Evolutionary conservation across 1,140 invertebrate species (phyloP).

Genomic region (Pseudomyrmex flavicornis): DNA sequence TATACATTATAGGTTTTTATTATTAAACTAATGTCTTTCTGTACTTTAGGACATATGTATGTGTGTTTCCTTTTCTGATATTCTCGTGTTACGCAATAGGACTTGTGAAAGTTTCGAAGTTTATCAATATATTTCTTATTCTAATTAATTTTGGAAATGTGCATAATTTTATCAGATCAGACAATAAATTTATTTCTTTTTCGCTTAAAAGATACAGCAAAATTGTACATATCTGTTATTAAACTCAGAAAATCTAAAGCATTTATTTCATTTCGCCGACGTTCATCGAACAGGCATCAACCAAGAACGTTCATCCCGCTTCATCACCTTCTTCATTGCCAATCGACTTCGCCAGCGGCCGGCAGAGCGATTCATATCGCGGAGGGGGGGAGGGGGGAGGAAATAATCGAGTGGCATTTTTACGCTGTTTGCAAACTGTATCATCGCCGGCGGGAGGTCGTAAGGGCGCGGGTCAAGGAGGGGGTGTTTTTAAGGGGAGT

Average conservation of each 20-base stretch:
- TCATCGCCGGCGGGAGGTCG: slow-evolving; percentile 62
- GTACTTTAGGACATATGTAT: too few species aligned
- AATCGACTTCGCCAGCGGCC: slow-evolving; percentile 40
- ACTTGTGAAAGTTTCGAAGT: too few species aligned
- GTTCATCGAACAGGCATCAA: slow-evolving; percentile 21
- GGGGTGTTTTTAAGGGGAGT: slow-evolving; percentile 23
- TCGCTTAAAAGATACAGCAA: too few species aligned
- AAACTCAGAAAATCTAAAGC: neutral
- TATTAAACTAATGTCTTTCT: neutral
- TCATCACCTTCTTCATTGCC: slow-evolving; percentile 52
- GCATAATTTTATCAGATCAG: neutral
- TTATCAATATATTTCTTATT: neutral
- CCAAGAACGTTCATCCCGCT: slow-evolving; percentile 36
- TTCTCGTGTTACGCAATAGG: too few species aligned
- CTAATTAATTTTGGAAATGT: neutral
- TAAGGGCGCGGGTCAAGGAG: slow-evolving; percentile 37
- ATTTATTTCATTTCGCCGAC: neutral
- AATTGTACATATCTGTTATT: neutral
- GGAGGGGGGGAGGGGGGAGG: slow-evolving; percentile 4
- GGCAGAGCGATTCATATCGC: slow-evolving; percentile 55
- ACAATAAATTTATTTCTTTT: too few species aligned
- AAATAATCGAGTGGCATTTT: slow-evolving; percentile 69
- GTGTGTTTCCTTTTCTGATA: too few species aligned
- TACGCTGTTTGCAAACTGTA: slow-evolving; percentile 68
- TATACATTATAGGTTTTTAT: neutral